Percentiles rank a stretch among this genome's conserved stretches.
Conservation (phyloP, 2,113 vertebrate genomes). For the Synchiropus splendidus region DNA sequence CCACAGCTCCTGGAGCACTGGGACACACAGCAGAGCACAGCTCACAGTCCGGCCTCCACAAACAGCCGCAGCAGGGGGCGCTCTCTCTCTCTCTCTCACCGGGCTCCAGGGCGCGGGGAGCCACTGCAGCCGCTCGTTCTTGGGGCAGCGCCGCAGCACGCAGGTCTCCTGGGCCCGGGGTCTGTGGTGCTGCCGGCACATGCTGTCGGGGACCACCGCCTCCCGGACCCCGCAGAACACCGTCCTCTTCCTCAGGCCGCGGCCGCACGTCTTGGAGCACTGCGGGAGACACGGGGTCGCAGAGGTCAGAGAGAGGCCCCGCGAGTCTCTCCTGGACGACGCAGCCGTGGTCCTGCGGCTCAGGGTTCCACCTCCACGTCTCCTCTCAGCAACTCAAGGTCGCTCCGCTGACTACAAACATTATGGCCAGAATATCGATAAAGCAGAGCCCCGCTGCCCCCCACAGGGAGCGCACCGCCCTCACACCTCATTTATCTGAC, state of each 20-base stretch:
- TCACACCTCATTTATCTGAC: constrained; percentile 18
- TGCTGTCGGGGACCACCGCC: constrained; percentile 69
- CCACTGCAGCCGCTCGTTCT: constrained; percentile 85
- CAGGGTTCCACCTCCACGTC: no score
- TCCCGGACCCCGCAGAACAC: constrained; percentile 71
- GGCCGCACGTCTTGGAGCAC: constrained; percentile 95
- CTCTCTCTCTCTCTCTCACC: constrained; percentile 74
- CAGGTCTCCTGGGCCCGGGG: constrained; percentile 83
- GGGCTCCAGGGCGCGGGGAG: constrained; percentile 80
- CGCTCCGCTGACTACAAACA: constrained; percentile 31
- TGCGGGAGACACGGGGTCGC: constrained; percentile 17
- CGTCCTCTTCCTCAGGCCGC: constrained; percentile 78
- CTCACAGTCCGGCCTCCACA: no score
- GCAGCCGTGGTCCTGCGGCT: no score
- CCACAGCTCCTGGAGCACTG: constrained; percentile 90
- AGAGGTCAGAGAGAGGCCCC: no score
- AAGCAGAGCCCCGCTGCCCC: constrained; percentile 16
- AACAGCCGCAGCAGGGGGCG: no score
- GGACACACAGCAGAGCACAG: constrained; percentile 8
- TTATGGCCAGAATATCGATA: constrained; percentile 34
- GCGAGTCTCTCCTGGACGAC: no score
- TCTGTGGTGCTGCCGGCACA: constrained; percentile 67
- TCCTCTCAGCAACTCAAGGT: constrained; percentile 29
- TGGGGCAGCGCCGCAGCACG: constrained; percentile 84
- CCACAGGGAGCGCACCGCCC: constrained; percentile 1